Conservation (phyloP, 30 jellyfish, hydroid and myxozoan species). For the Catostylus mosaicus region DNA sequence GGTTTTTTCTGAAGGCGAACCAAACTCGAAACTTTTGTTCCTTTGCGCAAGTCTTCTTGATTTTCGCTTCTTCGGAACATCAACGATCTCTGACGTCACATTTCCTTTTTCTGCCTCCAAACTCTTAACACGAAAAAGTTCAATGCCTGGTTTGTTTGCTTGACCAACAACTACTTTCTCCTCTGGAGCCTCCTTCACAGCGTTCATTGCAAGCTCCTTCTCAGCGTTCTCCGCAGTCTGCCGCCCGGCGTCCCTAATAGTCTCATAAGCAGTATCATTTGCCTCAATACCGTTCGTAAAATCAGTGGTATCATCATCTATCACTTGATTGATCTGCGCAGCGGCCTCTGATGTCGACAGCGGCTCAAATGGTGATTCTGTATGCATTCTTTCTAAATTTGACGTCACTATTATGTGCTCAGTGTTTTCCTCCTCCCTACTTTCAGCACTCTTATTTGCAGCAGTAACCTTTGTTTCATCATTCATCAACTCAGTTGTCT, state of each 20-base stretch:
- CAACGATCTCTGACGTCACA: background rate
- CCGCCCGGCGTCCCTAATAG: background rate
- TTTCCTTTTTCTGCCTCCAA: background rate
- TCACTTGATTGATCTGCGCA: background rate
- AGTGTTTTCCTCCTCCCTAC: background rate
- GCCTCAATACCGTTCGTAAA: background rate
- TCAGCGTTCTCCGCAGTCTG: background rate
- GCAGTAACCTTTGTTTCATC: background rate
- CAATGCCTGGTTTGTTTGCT: background rate
- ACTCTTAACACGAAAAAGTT: background rate
- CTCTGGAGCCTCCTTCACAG: background rate
- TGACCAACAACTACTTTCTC: background rate
- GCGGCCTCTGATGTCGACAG: slow-evolving; percentile 55
- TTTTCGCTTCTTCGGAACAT: slow-evolving; percentile 19
- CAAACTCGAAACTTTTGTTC: slow-evolving; percentile 70
- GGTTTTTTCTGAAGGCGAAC: slow-evolving; percentile 40
- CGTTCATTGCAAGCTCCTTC: background rate
- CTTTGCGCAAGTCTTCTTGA: slow-evolving; percentile 49
- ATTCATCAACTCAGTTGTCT: background rate
- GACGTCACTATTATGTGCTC: background rate
- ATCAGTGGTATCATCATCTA: background rate
- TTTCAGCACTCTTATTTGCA: background rate
- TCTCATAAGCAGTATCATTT: background rate
- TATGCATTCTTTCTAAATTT: background rate
- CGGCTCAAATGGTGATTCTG: slow-evolving; percentile 55